Percentiles rank a stretch among this genome's conserved stretches.
Conservation (phyloP, 1,140 invertebrate species). For the Macrobrachium rosenbergii region DNA sequence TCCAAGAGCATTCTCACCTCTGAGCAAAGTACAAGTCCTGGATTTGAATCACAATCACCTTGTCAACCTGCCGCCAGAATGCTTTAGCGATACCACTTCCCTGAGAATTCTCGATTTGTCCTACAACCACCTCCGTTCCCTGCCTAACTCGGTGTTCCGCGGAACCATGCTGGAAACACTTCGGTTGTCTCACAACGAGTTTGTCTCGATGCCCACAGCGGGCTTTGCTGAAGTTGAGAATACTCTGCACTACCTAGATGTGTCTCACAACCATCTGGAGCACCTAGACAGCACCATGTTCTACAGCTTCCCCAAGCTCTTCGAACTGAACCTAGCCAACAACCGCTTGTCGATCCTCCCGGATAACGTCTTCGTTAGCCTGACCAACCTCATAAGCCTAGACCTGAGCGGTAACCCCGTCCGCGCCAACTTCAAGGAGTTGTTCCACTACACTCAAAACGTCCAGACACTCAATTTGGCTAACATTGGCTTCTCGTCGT, state of each 20-base stretch:
- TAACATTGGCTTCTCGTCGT: conserved; percentile 80
- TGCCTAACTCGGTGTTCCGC: conserved; percentile 83
- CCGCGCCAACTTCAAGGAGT: conserved; percentile 88
- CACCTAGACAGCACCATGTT: conserved; percentile 91
- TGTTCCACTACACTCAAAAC: conserved; percentile 88
- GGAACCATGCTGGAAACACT: conserved; percentile 85
- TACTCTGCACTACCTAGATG: conserved; percentile 67
- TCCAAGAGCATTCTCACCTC: conserved; percentile 77
- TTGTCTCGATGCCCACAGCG: conserved; percentile 76
- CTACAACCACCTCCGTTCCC: conserved; percentile 81
- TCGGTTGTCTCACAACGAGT: conserved; percentile 84
- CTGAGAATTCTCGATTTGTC: conserved; percentile 83
- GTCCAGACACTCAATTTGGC: conserved; percentile 81
- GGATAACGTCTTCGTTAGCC: conserved; percentile 88
- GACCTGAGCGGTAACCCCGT: conserved; percentile 86
- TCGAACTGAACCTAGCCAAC: conserved; percentile 82
- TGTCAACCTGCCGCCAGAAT: conserved; percentile 82
- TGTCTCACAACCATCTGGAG: conserved; percentile 77
- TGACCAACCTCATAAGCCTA: conserved; percentile 80
- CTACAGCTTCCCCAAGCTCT: conserved; percentile 82
- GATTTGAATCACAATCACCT: conserved; percentile 85
- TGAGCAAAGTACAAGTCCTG: conserved; percentile 81
- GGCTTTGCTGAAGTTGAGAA: conserved; percentile 65
- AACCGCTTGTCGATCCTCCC: conserved; percentile 88
- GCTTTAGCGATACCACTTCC: conserved; percentile 84